Evolutionary conservation across 1,140 invertebrate genomes (phyloP), one percentile per base, ranked within the genome.

Genomic region (Scaptomyza pallida): DNA sequence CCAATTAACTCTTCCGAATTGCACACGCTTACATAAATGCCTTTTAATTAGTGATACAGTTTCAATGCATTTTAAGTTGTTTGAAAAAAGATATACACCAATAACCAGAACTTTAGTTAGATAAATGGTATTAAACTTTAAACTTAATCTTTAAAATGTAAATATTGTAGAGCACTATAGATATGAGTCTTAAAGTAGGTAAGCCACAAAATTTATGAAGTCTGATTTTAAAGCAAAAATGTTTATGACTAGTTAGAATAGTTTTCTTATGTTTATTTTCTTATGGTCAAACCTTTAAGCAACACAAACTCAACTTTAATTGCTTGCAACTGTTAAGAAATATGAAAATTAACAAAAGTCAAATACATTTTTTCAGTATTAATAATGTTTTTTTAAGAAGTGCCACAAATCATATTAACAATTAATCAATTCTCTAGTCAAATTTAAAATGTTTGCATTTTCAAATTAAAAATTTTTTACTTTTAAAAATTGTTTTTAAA

Each of bases 391-490:
- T 48, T 41, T 55, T 21, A 47, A 35, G 10, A 13, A 5, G 26
- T 43, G 17, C 8, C 33, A 10, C 26, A 44, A 55, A 50, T 55
- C 43, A 55, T 64, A 55, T 37, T 30, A n/a, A n/a, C n/a, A n/a
- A n/a, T n/a, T n/a, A n/a, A n/a, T n/a, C n/a, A n/a, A n/a, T n/a
- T n/a, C n/a, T n/a, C n/a, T n/a, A n/a, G n/a, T n/a, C n/a, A n/a
- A n/a, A n/a, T n/a, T n/a, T n/a, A n/a, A n/a, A n/a, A n/a, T n/a
- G n/a, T n/a, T n/a, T n/a, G n/a, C n/a, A n/a, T n/a, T n/a, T n/a
- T n/a, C n/a, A n/a, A n/a, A n/a, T n/a, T n/a, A n/a, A n/a, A n/a
- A n/a, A n/a, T n/a, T n/a, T n/a, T n/a, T n/a, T n/a, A n/a, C n/a
- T n/a, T n/a, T n/a, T n/a, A n/a, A n/a, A n/a, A n/a, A n/a, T n/a